These are phyloP conservation scores for Canis aureus DNA, from an alignment of 2,113 vertebrate genomes.

Conservation along the genomic window DNA sequence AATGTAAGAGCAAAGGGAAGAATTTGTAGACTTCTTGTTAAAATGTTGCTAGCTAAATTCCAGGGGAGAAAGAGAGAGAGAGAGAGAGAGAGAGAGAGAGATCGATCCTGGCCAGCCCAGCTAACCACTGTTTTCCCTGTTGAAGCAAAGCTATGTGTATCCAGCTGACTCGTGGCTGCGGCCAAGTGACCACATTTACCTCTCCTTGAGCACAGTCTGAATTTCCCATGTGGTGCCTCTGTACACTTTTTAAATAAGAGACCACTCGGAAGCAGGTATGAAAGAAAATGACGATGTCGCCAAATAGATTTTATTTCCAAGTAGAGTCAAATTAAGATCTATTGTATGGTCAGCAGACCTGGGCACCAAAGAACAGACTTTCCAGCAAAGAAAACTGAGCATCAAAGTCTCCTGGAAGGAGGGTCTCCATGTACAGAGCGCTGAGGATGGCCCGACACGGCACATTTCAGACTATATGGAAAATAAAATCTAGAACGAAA, in stretches of 20 bases:
- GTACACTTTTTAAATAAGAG: not conserved
- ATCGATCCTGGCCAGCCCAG: rapidly evolving
- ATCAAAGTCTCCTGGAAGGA: not conserved
- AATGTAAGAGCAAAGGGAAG: not conserved
- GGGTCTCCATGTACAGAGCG: not conserved
- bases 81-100: not conserved
- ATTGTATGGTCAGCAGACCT: rapidly evolving
- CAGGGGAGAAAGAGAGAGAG: too few species aligned
- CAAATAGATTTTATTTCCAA: not conserved
- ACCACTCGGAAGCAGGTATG: not conserved
- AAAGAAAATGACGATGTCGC: not conserved
- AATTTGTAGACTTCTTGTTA: not conserved
- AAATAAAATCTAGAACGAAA: not conserved
- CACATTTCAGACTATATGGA: not conserved
- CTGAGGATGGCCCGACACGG: rapidly evolving
- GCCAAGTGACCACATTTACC: not conserved
- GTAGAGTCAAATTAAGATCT: not conserved
- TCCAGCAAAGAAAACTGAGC: not conserved
- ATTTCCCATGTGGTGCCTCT: rapidly evolving
- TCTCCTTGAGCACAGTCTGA: not conserved
- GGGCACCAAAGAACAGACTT: not conserved
- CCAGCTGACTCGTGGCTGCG: not conserved
- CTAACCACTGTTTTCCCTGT: not conserved
- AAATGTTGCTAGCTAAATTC: rapidly evolving
- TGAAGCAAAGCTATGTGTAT: not conserved